A percentile compares a stretch with the other conserved stretches of the same genome.
These are phyloP conservation scores for Andrena flavipes DNA, from an alignment of 2,888 invertebrate genomes.

Conservation along the genomic window DNA sequence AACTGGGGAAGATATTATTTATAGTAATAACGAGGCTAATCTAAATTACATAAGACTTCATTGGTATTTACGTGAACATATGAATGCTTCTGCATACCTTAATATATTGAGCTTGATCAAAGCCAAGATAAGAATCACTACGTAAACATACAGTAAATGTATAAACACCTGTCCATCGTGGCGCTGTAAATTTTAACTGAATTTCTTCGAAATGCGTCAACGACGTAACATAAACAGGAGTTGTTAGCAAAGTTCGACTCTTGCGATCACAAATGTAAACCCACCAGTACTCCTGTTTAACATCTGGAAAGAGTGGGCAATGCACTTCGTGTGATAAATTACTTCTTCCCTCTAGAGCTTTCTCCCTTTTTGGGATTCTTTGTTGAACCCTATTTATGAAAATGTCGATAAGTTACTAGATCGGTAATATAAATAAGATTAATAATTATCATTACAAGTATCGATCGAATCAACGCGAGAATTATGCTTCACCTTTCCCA, in stretches of 20 bases:
- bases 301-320: slow-evolving; percentile 97
- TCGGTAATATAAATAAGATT: background rate
- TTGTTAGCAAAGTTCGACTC: slow-evolving; percentile 94
- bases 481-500: slow-evolving; percentile 90
- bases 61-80: background rate
- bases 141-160: slow-evolving; percentile 96
- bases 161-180: slow-evolving; percentile 96
- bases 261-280: slow-evolving; percentile 98
- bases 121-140: slow-evolving; percentile 97
- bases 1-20: slow-evolving; percentile 86
- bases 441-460: background rate
- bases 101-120: slow-evolving; percentile 97
- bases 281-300: slow-evolving; percentile 99
- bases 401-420: background rate
- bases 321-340: slow-evolving; percentile 98
- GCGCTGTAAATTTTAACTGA: slow-evolving; percentile 97
- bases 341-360: slow-evolving; percentile 95
- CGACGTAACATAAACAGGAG: slow-evolving; percentile 97
- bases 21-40: background rate
- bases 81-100: slow-evolving; percentile 86
- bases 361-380: slow-evolving; percentile 94
- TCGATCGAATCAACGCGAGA: background rate
- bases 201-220: slow-evolving; percentile 95
- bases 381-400: slow-evolving; percentile 89
- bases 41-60: background rate